Evolutionary conservation across 2,797 vertebrate species (phyloP), one percentile per base, ranked within the genome.

Genomic region (Macroramphosus scolopax): DNA sequence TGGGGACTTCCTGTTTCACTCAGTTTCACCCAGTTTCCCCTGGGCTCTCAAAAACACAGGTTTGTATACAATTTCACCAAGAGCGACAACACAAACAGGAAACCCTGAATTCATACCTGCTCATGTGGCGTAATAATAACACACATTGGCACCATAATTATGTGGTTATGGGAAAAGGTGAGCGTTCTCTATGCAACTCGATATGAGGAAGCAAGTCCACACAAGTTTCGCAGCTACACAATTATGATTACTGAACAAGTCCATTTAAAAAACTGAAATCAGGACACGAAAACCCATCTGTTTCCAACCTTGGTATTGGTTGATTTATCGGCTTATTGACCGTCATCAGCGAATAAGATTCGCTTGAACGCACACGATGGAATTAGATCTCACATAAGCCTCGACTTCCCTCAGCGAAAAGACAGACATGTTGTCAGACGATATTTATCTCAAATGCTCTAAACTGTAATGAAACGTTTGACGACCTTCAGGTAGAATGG

Each of bases 1-100:
- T 53, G 30, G 53, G 20, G 42, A 74, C 49, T 70, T 76, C 46
- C 63, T 42, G 34, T 52, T 62, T 51, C 13, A 2, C n/a, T 26
- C 61, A 39, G 1, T 25, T 51, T 50, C 51, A 46, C 49, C 14
- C 12, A 1, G 6, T 51, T 50, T 54, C 50, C 49, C 14, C 12
- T 1, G 6, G 48, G 50, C 35, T 34, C 38, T 51, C 15, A 8
- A 50, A 17, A 31, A 16, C 14, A 9, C 14, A 9, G 6, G 31
- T 16, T 32, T 31, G 33, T 36, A 57, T 63, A 67, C 55, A 65
- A 63, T 20, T 46, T 49, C 26, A 43, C 29, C 17, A 29, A 17
- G 20, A 55, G 56, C 20, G 39, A 76, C 61, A 67, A 55, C 50
- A 49, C 36, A 35, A 10, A 47, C 14, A 61, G 38, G 31, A 72